Conservation (phyloP, 2,113 vertebrate genomes). For the Nematolebias whitei region DNA sequence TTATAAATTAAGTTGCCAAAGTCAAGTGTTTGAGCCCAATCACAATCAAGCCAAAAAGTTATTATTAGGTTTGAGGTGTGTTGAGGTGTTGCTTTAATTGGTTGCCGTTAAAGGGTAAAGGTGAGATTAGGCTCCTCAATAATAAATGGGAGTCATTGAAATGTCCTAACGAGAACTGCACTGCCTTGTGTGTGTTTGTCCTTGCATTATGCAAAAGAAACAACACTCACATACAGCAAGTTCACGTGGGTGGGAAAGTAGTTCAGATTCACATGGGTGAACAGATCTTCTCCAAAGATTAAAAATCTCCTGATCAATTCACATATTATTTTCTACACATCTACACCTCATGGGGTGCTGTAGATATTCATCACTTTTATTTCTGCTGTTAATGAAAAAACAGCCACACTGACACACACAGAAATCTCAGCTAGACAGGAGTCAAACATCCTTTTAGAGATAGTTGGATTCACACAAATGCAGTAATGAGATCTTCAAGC, state of each 20-base stretch:
- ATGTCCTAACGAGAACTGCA: neutral
- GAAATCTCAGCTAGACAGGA: slow-evolving; percentile 38
- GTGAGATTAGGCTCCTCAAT: neutral
- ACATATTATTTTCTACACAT: neutral
- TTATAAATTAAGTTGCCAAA: neutral
- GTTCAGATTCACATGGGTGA: neutral
- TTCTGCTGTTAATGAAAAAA: slow-evolving; percentile 36
- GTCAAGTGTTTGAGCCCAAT: neutral
- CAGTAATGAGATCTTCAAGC: slow-evolving; percentile 68
- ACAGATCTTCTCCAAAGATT: neutral
- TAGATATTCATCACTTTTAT: slow-evolving; percentile 16
- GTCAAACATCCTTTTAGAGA: slow-evolving; percentile 63
- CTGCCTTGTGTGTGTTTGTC: too few species aligned
- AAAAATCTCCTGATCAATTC: neutral
- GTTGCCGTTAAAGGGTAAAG: neutral
- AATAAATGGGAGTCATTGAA: slow-evolving; percentile 1
- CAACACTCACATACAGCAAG: neutral
- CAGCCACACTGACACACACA: neutral
- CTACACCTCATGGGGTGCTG: slow-evolving; percentile 3
- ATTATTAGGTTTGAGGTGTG: neutral
- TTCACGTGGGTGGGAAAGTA: neutral
- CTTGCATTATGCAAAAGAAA: slow-evolving; percentile 6
- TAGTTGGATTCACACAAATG: slow-evolving; percentile 63
- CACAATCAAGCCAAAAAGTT: neutral
- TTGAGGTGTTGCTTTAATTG: neutral